Conservation (phyloP, 2,113 vertebrate genomes). For the Cnemophilus loriae region DNA sequence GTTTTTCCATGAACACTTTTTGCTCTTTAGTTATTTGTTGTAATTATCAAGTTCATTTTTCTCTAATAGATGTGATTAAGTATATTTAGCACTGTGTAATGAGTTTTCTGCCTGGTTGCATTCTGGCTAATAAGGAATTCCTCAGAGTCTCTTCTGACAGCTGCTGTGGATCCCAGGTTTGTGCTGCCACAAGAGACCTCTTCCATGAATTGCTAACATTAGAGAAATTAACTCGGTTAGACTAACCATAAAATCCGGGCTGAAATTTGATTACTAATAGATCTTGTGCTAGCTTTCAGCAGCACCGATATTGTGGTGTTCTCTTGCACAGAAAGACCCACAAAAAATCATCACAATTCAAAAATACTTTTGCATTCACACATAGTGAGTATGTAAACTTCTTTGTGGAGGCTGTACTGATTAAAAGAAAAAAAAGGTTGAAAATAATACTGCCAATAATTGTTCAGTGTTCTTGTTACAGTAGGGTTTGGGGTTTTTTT, state of each 20-base stretch:
- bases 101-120: slow-evolving; percentile 98
- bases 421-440: neutral
- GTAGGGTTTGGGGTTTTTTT: neutral
- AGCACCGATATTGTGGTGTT: neutral
- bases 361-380: neutral
- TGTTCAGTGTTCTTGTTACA: neutral
- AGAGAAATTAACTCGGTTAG: slow-evolving; percentile 81
- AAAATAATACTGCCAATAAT: neutral
- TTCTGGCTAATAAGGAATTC: slow-evolving; percentile 94
- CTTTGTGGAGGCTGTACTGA: neutral
- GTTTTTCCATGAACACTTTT: slow-evolving; percentile 67
- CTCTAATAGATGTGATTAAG: slow-evolving; percentile 97
- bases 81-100: slow-evolving; percentile 99
- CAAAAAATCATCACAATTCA: neutral
- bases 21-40: slow-evolving; percentile 91
- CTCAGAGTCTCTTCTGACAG: slow-evolving; percentile 77
- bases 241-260: slow-evolving; percentile 80
- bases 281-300: slow-evolving; percentile 48
- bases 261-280: slow-evolving; percentile 80
- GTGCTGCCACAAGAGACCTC: slow-evolving; percentile 67
- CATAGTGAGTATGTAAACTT: neutral
- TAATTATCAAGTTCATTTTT: slow-evolving; percentile 90
- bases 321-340: neutral
- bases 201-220: slow-evolving; percentile 75
- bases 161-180: slow-evolving; percentile 77